Conservation (phyloP, 2,797 vertebrate species). For the Scolopax bukidnonensis region DNA sequence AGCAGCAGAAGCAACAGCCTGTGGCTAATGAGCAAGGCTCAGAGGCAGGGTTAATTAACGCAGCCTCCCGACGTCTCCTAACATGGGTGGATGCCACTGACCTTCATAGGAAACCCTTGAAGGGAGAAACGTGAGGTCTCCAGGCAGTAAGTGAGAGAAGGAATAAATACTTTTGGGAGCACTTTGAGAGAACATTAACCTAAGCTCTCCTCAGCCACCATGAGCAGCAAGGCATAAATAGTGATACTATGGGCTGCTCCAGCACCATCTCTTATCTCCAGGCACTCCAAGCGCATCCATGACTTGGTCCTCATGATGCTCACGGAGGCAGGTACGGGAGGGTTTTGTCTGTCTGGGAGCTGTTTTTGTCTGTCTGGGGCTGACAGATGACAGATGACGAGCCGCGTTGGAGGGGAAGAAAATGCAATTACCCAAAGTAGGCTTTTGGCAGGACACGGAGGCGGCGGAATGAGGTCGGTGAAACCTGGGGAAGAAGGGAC, state of each 20-base stretch:
- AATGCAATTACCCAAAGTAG: slow-evolving; percentile 23
- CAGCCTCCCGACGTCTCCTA: neutral
- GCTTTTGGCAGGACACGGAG: neutral
- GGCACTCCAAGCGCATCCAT: accelerated
- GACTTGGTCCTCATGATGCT: neutral
- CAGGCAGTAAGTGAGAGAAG: neutral
- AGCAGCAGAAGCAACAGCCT: neutral
- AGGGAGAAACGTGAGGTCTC: neutral
- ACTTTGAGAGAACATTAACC: neutral
- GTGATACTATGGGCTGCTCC: neutral
- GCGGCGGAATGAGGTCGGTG: accelerated
- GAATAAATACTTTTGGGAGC: neutral
- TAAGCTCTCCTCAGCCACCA: neutral
- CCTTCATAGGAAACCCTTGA: neutral
- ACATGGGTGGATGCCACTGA: neutral
- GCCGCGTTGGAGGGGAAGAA: neutral
- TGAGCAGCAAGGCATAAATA: neutral
- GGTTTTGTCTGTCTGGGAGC: neutral
- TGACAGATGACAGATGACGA: neutral
- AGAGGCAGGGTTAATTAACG: neutral
- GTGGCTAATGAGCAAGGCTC: neutral
- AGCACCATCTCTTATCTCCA: neutral
- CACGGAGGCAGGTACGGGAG: neutral
- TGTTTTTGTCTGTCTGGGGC: neutral
- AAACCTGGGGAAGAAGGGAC: neutral